phyloP scores from a whole-genome alignment of 2,113 vertebrate species.

The Benitochromis conjunctus region DNA sequence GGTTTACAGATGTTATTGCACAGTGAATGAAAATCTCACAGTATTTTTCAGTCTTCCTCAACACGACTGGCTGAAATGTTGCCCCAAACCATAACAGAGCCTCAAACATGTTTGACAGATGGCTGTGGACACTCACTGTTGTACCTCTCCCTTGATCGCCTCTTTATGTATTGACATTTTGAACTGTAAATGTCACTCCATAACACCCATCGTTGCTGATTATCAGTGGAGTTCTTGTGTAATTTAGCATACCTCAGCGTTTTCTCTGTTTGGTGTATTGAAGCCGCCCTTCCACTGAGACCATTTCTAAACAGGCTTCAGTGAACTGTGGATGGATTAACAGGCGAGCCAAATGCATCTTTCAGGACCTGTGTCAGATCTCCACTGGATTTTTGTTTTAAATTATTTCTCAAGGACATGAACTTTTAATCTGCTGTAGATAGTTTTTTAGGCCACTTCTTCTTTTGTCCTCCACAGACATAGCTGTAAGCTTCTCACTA shows the following conservation, averaged over 20 bases:
- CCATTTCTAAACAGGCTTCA: too few species aligned
- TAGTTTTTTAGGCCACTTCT: not conserved
- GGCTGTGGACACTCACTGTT: not conserved
- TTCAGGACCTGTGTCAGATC: not conserved
- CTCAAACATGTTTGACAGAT: not conserved
- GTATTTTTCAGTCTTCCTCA: not conserved
- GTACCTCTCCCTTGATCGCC: not conserved
- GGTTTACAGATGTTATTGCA: not conserved
- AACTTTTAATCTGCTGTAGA: not conserved
- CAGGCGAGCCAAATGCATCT: not conserved
- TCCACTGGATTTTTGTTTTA: not conserved
- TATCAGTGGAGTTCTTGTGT: too few species aligned
- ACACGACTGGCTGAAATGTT: not conserved
- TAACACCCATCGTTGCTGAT: too few species aligned
- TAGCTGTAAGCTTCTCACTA: not conserved
- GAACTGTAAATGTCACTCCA: not conserved
- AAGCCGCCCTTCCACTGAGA: too few species aligned
- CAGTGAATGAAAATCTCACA: not conserved
- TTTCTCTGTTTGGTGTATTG: too few species aligned
- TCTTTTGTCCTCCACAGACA: not conserved
- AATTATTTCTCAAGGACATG: not conserved
- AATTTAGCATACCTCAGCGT: too few species aligned
- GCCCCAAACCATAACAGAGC: not conserved
- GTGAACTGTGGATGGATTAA: too few species aligned
- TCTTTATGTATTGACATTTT: not conserved